Evolutionary conservation across 2,888 invertebrate species (phyloP).

Genomic region (Hermaeophaga mercurialis): DNA sequence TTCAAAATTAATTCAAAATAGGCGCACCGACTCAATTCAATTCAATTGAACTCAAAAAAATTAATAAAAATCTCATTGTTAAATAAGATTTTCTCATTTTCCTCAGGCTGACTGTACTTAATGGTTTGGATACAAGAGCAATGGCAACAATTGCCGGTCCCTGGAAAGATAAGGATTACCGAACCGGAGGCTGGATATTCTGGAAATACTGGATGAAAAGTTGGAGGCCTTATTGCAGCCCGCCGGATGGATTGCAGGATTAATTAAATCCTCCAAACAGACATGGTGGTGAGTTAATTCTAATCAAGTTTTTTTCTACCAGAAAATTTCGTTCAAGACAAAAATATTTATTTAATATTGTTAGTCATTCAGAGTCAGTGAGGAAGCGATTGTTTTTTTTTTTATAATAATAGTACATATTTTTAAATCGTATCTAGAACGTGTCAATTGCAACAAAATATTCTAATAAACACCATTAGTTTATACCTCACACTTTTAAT

Average conservation of each 20-base stretch:
- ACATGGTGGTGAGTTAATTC: conserved; percentile 30
- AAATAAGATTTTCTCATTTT: conserved; percentile 8
- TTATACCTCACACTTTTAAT: no score
- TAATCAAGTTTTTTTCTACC: conserved; percentile 5
- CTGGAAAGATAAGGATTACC: conserved; percentile 16
- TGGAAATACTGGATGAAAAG: conserved; percentile 20
- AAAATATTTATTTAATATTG: no score
- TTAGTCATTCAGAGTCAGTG: no score
- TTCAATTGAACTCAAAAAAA: no score
- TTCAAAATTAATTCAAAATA: not conserved
- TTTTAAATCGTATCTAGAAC: no score
- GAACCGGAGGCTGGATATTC: conserved; percentile 14
- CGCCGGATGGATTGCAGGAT: conserved; percentile 24
- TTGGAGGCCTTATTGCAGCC: conserved; percentile 25
- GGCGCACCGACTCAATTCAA: not conserved
- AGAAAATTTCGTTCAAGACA: no score
- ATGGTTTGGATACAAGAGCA: conserved; percentile 9
- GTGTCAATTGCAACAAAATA: no score
- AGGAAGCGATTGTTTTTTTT: no score
- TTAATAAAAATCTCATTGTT: not conserved
- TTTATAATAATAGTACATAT: no score
- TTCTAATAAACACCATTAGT: no score
- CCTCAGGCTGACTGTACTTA: not conserved
- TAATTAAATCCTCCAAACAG: conserved; percentile 28
- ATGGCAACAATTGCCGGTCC: conserved; percentile 10